Base-by-base conservation (phyloP, 2,797 vertebrate species). In the Rhinoraja longicauda region DNA sequence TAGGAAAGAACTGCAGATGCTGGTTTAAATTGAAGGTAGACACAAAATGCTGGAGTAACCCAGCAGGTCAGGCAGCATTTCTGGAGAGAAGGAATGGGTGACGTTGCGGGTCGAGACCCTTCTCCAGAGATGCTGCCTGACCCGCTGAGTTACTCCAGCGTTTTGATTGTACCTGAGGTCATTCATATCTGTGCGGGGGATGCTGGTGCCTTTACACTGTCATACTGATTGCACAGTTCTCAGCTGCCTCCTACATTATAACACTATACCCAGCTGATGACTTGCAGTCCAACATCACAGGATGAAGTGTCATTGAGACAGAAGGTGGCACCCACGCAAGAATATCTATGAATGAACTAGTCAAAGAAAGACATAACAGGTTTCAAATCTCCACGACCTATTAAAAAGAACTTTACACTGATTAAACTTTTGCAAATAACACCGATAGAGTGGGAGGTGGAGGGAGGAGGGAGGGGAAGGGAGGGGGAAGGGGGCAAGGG, bases 281-380 rank as follows among this genome's bases (percentile, higher is more conserved):
- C 59, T 67, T 88, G 84, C 67, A n/a, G 84, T 88, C 59, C 82
- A 36, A 86, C 59, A n/a, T 32, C n/a, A 21, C 6, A 67, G 84
- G 45, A 82, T 53, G 59, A 88, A 67, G 59, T 67, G 84, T 36
- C 84, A 67, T 26, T 8, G 84, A 12, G n/a, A 15, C 59, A 21
- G 84, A 88, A 88, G 59, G 15, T 88, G 77, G 76, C 76, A 77
- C 76, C 72, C 76, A 77, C 76, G n/a, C n/a, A 84, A 84, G 24
- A 12, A 10, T 36, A 36, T 88, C 59, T 88, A 88, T 88, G 84
- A 88, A 88, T 88, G 59, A 67, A 86, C n/a, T 57, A 82, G 21
- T 57, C 79, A 45, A 57, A n/a, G 1, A 26, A 82, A 82, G 39
- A 82, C 9, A 45, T 82, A 82, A 57, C 79, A 82, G 45, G 24